Conservation (phyloP, 2,888 invertebrate genomes). For the Stegana nigrithorax region DNA sequence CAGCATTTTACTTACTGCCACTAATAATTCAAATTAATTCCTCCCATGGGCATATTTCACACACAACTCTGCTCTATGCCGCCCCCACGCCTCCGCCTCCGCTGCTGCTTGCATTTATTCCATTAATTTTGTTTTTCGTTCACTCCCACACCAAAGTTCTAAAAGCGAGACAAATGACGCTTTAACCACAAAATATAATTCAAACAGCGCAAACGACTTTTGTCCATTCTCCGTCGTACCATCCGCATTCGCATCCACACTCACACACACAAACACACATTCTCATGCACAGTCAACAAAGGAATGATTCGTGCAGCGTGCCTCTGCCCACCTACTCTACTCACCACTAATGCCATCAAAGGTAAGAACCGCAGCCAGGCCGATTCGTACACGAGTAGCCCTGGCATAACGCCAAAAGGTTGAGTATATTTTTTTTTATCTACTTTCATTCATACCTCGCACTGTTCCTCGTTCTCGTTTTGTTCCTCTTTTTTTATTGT, state of each 20-base stretch:
- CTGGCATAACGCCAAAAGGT: neutral
- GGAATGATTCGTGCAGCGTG: too few relatives aligned
- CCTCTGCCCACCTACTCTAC: too few relatives aligned
- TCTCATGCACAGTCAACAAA: neutral
- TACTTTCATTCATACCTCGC: neutral
- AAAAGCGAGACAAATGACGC: slow-evolving; percentile 54
- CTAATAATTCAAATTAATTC: slow-evolving; percentile 59
- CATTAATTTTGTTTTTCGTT: slow-evolving; percentile 1
- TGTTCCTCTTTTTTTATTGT: too few relatives aligned
- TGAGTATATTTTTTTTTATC: neutral
- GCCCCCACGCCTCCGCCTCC: neutral
- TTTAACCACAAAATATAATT: slow-evolving; percentile 58
- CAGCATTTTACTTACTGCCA: slow-evolving; percentile 50
- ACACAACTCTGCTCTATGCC: neutral
- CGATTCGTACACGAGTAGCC: too few relatives aligned
- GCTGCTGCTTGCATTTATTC: neutral
- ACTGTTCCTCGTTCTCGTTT: too few relatives aligned
- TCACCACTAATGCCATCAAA: too few relatives aligned
- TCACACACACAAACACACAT: neutral
- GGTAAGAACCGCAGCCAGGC: too few relatives aligned
- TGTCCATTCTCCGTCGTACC: too few relatives aligned
- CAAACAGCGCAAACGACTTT: slow-evolving; percentile 30
- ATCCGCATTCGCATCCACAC: too few relatives aligned
- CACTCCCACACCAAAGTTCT: neutral
- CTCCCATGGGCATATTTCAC: slow-evolving; percentile 43